Conservation (phyloP, 2,797 vertebrate genomes). For the Lagocephalus sceleratus region DNA sequence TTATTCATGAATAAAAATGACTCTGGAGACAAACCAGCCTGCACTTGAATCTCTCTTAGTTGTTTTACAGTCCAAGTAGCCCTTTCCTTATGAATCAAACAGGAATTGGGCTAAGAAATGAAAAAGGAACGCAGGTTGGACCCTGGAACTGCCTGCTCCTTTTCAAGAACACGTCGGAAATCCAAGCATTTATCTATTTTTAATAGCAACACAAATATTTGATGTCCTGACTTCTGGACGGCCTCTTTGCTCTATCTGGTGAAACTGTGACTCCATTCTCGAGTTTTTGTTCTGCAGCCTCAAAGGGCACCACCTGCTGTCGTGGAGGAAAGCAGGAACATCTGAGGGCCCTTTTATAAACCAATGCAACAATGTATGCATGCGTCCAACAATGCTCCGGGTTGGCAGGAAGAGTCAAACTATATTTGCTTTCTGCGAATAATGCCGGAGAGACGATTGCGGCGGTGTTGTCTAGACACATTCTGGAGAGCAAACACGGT, state of each 20-base stretch:
- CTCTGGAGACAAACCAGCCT: neutral
- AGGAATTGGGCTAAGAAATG: neutral
- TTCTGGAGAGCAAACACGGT: no score
- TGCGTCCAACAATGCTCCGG: no score
- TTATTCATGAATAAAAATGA: constrained; percentile 17
- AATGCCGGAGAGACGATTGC: no score
- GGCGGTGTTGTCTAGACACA: no score
- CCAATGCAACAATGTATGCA: no score
- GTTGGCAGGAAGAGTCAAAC: no score
- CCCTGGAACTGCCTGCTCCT: neutral
- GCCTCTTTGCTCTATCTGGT: constrained; percentile 19
- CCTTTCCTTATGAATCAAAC: neutral
- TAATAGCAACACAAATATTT: constrained; percentile 42
- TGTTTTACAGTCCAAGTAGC: constrained; percentile 3
- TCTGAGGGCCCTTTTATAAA: constrained; percentile 8
- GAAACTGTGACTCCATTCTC: constrained; percentile 34
- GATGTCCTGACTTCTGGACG: constrained; percentile 30
- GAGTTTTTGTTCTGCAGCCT: constrained; percentile 38
- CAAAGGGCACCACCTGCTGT: constrained; percentile 29
- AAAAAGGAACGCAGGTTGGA: neutral
- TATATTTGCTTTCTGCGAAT: no score
- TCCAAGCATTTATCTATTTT: constrained; percentile 19
- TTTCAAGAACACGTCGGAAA: constrained; percentile 2
- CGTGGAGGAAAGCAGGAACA: constrained; percentile 11
- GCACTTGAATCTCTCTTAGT: neutral